phyloP scores from a whole-genome alignment of 1,140 invertebrate genomes.

The Hyphantria cunea region DNA sequence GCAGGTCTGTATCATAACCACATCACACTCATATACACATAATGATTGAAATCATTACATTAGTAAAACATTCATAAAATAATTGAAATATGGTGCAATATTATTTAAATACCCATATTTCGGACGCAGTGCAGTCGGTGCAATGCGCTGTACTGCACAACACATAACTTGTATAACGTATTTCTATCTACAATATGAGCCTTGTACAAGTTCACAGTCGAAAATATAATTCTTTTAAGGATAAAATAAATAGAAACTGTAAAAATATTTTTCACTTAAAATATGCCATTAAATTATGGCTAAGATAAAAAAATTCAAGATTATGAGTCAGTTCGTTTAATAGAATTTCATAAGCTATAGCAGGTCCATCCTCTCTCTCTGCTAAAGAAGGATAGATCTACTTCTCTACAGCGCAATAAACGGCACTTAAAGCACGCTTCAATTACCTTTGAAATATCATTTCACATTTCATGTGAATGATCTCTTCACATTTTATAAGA shows the following conservation, averaged over 20 bases:
- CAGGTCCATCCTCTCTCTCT: too few species aligned
- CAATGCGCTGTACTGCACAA: neutral
- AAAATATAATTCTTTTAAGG: neutral
- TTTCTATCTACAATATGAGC: neutral
- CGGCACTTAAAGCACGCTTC: too few species aligned
- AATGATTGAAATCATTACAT: neutral
- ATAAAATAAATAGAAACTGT: neutral
- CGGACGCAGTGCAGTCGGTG: constrained; percentile 6
- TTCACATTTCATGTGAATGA: too few species aligned
- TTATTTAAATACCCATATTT: constrained; percentile 13
- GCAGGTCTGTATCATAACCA: constrained; percentile 83
- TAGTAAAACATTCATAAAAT: neutral
- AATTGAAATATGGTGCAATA: neutral
- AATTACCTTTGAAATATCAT: too few species aligned
- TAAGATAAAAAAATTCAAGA: neutral
- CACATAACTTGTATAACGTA: neutral
- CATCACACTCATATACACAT: neutral
- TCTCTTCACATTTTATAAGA: too few species aligned
- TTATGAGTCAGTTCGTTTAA: too few species aligned
- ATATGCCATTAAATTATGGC: too few species aligned
- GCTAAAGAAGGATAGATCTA: too few species aligned
- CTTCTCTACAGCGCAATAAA: too few species aligned
- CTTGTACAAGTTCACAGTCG: neutral
- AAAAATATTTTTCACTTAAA: neutral
- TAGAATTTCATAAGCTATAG: too few species aligned